These are phyloP conservation scores for Hypselothyrea guttata DNA, from an alignment of 2,888 invertebrate genomes.

Conservation along the genomic window DNA sequence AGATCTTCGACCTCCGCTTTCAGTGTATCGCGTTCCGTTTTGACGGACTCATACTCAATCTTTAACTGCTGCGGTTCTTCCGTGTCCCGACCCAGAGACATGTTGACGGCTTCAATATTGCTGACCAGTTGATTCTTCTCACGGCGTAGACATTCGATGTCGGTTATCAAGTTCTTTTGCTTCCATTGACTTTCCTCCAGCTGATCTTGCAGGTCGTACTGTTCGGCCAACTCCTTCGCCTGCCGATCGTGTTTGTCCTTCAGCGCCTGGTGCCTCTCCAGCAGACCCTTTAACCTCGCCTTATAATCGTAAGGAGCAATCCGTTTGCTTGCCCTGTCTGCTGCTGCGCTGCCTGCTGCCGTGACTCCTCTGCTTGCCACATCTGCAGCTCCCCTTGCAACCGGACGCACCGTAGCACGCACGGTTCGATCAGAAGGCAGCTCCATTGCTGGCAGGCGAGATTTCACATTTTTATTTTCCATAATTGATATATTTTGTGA, in stretches of 20 bases:
- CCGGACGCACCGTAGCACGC: conserved; percentile 9
- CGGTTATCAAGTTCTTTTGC: conserved; percentile 64
- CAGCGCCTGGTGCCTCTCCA: conserved; percentile 84
- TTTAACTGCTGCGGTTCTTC: conserved; percentile 72
- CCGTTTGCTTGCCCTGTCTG: conserved; percentile 81
- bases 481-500: not conserved
- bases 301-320: conserved; percentile 87
- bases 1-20: conserved; percentile 69
- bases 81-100: conserved; percentile 68
- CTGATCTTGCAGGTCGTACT: conserved; percentile 83
- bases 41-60: conserved; percentile 56
- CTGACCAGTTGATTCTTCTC: conserved; percentile 70
- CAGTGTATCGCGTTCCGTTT: conserved; percentile 61
- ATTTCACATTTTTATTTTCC: conserved; percentile 83
- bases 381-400: conserved; percentile 20
- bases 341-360: conserved; percentile 2
- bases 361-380: conserved; percentile 7
- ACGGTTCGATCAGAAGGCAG: conserved; percentile 76
- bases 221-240: conserved; percentile 83
- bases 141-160: conserved; percentile 74
- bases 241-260: conserved; percentile 84
- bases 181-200: conserved; percentile 83
- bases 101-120: conserved; percentile 75
- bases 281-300: conserved; percentile 85
- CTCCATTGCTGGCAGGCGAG: conserved; percentile 79